Base-by-base conservation (phyloP, 2,888 invertebrate species). In the Apotomis betuletana region DNA sequence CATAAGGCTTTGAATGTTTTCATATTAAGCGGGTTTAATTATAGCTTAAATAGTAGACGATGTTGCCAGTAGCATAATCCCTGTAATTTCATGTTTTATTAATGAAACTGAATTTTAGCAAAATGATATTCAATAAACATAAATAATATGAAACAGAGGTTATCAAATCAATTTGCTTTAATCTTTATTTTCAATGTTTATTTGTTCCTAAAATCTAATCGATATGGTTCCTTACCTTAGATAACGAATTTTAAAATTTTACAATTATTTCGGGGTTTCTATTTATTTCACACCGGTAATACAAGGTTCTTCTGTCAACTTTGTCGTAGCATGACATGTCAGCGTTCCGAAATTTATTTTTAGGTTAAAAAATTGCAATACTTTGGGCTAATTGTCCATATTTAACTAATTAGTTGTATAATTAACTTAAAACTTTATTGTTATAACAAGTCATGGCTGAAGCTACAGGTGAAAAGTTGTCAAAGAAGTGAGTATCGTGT, bases 401-500 rank as follows among this genome's bases (percentile, higher is more conserved):
- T 68, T 68, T 52, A 41, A 67, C 58, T 51, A 68, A 72, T 59
- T 59, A 67, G 13, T 63, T 62, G 44, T 15, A 13, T 58, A 62
- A 52, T 54, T 59, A 63, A 13, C 67, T 46, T 68, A 46, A 52
- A 38, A 49, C 8, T 58, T 9, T 49, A 51, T 49, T 27, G 52
- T 57, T 52, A 55, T 52, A 51, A 69, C 13, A 51, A 79, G 76
- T 76, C 76, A 95, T 95, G 95, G 94, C 94, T 82, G 95, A 95
- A 81, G 85, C 85, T 78, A 79, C 87, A 70, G 88, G 81, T 82
- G 95, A 95, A 89, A 95, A 95, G 81, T 81, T 96, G 75, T 96
- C 96, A 10, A 96, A 96, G 92, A 96, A 95, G 96, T 96, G 94
- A 95, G 95, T 93, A 93, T 88, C 75, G 77, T 81, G 79, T 83